Evolutionary conservation across 2,888 invertebrate genomes (phyloP), one percentile per base, ranked within the genome.

Genomic region (Drosophila infuscata): DNA sequence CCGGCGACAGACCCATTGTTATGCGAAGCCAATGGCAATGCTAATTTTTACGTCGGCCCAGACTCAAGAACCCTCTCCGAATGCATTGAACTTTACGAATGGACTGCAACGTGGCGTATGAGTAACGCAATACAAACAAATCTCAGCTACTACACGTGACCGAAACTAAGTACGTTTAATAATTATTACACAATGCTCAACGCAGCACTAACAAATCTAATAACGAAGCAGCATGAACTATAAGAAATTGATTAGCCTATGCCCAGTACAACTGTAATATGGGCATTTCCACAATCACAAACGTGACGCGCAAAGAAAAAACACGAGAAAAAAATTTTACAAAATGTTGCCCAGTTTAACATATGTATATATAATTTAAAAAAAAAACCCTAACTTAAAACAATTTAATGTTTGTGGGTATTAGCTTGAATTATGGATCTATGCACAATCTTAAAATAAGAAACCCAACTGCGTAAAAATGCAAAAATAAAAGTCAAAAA

Each of bases 41-140:
- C 66, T 68, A 81, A 81, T 79, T 63, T 48, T 2, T 20, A 49
- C 46, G 43, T 59, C 65, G 62, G 52, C 62, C 62, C 75, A 68
- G 49, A 67, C 68, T 59, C 61, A 79, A 68, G 65, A 74, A 71
- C 66, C 70, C 79, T 81, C 81, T 61, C 61, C 20, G 70, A 89
- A 89, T 83, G 85, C 84, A 82, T 87, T 84, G 84, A 84, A 84
- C 89, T 67, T 67, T 66, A 4, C 61, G 68, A 53, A 59, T 66
- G 70, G 52, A 52, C 38, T 78, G 62, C 89, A 84, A 89, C 89
- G 88, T 89, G 84, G 84, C 84, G 80, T 76, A 84, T 89, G 76
- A 70, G 82, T 87, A 87, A 83, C 51, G 68, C 70, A 73, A 78
- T 61, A 61, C 25, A 61, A 64, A 38, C 36, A 29, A 54, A n/a